Percentiles rank a stretch among this genome's conserved stretches.
Conservation (phyloP, 2,888 invertebrate genomes). For the Acronicta alni region DNA sequence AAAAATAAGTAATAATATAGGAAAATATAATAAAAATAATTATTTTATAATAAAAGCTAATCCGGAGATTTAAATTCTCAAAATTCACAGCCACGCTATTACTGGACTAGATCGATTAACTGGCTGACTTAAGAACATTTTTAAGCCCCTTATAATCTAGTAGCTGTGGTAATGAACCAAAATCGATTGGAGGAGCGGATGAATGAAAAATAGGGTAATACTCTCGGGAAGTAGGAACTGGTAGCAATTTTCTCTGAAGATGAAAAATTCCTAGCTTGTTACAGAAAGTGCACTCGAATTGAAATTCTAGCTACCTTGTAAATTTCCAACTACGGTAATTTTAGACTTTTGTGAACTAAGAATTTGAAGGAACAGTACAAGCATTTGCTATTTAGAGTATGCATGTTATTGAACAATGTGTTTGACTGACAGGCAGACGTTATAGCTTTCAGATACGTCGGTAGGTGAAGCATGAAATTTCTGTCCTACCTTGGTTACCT, state of each 20-base stretch:
- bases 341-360: not conserved
- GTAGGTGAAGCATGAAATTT: no score
- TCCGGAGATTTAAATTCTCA: no score
- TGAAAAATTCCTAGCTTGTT: constrained; percentile 10
- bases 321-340: constrained; percentile 2
- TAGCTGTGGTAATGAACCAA: not conserved
- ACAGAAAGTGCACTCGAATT: constrained; percentile 8
- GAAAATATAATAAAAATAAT: no score
- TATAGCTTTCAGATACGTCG: no score
- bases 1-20: no score
- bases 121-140: not conserved
- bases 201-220: constrained; percentile 10
- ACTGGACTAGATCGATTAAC: not conserved
- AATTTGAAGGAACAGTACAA: not conserved
- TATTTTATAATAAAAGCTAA: no score
- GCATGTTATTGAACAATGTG: no score
- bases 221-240: constrained; percentile 1
- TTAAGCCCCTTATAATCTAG: not conserved
- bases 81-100: no score
- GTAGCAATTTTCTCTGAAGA: constrained; percentile 5
- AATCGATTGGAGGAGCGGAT: not conserved
- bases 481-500: no score
- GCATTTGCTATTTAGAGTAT: no score
- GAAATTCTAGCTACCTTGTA: constrained; percentile 1
- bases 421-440: no score